These are phyloP conservation scores for Orthonyx spaldingii DNA, from an alignment of 2,113 vertebrate genomes.

Conservation along the genomic window DNA sequence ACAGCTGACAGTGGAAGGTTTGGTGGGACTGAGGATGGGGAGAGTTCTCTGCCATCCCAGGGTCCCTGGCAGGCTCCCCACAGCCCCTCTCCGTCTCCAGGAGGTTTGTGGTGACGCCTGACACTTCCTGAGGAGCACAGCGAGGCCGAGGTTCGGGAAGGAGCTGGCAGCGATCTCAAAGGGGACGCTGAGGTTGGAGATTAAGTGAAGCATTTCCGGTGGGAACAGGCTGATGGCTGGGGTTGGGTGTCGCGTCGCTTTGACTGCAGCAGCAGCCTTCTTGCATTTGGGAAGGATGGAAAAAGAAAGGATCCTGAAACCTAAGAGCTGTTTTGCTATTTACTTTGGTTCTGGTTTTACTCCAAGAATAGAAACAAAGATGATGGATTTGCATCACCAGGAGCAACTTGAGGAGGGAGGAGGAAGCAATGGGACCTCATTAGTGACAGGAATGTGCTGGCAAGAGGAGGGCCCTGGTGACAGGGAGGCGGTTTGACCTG, in stretches of 20 bases:
- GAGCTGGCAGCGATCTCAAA: background rate
- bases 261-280: background rate
- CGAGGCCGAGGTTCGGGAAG: rapidly evolving
- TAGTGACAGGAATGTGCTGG: conserved; percentile 46
- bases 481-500: conserved; percentile 18
- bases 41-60: background rate
- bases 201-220: background rate
- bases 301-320: conserved; percentile 47
- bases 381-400: conserved; percentile 43
- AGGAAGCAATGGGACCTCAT: conserved; percentile 36
- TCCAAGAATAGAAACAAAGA: conserved; percentile 63
- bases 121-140: background rate
- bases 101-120: background rate
- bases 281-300: background rate
- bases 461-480: background rate
- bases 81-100: rapidly evolving
- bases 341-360: conserved; percentile 43
- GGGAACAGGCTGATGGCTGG: background rate
- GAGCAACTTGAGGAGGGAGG: conserved; percentile 52
- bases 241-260: background rate
- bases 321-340: conserved; percentile 37
- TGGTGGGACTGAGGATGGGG: background rate
- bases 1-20: too few relatives aligned
- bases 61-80: background rate
- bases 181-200: background rate